Conservation (phyloP, 53 echinoderm and acorn worm species). For the Paelopatides confundens region DNA sequence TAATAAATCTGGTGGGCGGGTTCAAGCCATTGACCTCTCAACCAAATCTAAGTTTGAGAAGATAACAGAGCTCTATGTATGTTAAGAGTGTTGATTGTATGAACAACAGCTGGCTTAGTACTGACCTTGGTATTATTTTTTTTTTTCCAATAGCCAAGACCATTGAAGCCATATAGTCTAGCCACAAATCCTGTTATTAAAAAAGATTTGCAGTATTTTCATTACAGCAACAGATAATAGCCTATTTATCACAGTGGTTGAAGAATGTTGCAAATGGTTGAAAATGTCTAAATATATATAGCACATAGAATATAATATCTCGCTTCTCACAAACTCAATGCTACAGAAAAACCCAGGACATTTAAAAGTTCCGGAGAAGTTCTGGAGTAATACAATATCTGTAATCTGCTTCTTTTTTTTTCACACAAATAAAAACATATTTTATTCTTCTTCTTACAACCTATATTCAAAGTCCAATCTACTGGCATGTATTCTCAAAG, state of each 20-base stretch:
- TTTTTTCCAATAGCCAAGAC: background rate
- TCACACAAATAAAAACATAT: too few relatives aligned
- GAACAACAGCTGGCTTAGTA: background rate
- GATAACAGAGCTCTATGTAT: background rate
- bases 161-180: background rate
- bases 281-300: too few relatives aligned
- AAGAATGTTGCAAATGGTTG: background rate
- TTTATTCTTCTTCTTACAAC: too few relatives aligned
- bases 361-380: too few relatives aligned
- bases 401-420: too few relatives aligned
- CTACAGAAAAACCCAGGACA: too few relatives aligned
- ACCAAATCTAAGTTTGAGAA: background rate
- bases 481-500: too few relatives aligned
- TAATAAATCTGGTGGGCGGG: too few relatives aligned
- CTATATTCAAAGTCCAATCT: too few relatives aligned
- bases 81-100: background rate
- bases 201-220: background rate
- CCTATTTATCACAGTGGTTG: background rate
- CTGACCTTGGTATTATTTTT: background rate
- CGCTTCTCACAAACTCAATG: too few relatives aligned
- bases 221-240: slow-evolving; percentile 6
- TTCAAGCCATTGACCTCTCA: slow-evolving; percentile 15
- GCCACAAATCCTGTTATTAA: background rate
- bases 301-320: too few relatives aligned
- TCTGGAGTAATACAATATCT: too few relatives aligned